Evolutionary conservation across 2,113 vertebrate species (phyloP).

Genomic region (Bos indicus): DNA sequence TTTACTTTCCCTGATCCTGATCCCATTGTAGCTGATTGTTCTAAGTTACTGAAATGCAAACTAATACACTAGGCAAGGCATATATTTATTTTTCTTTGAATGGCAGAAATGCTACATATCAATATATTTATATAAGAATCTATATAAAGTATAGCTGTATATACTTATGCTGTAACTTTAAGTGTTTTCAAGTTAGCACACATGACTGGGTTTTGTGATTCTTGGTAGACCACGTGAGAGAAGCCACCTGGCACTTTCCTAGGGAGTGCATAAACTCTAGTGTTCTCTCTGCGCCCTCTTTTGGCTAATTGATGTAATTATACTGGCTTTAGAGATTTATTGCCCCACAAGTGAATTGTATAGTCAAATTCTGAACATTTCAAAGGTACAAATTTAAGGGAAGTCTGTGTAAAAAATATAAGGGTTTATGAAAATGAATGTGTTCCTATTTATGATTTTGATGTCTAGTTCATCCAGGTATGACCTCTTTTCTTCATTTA

Average conservation of each 20-base stretch:
- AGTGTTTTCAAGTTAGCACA: constrained; percentile 17
- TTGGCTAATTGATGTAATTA: constrained; percentile 62
- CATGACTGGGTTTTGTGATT: background rate
- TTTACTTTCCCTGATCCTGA: background rate
- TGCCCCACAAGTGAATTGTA: background rate
- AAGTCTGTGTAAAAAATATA: background rate
- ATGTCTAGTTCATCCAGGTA: background rate
- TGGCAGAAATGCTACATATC: constrained; percentile 19
- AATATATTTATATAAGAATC: constrained; percentile 22
- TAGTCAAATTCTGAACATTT: background rate
- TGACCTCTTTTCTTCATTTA: background rate
- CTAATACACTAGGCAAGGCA: background rate
- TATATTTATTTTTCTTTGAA: constrained; percentile 37
- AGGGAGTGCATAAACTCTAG: background rate
- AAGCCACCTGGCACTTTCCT: background rate
- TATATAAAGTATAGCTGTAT: background rate
- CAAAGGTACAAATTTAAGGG: background rate
- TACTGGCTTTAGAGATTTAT: background rate
- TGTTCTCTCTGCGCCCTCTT: constrained; percentile 74
- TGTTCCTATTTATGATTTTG: background rate
- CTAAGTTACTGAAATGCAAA: background rate
- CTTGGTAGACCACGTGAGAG: background rate
- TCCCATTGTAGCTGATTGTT: background rate
- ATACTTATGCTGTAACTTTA: background rate
- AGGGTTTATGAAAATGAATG: constrained; percentile 28